Percentiles rank a stretch among this genome's conserved stretches.
Conservation (phyloP, 2,797 vertebrate species). For the Yasuhikotakia modesta region DNA sequence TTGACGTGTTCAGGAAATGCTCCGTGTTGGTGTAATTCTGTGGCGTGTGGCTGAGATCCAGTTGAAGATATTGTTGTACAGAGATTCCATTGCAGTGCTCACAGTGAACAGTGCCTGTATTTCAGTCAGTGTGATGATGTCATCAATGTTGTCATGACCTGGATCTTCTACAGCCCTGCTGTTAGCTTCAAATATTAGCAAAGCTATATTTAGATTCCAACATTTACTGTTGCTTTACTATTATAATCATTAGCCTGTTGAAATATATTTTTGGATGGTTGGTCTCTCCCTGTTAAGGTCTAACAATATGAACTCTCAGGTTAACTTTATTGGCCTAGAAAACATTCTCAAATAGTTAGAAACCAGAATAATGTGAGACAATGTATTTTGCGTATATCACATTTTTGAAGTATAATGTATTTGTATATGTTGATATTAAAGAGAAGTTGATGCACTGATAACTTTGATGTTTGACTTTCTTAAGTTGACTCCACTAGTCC, state of each 20-base stretch:
- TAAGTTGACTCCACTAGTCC: not conserved
- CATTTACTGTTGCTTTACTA: slow-evolving; percentile 49
- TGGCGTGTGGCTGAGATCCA: slow-evolving; percentile 60
- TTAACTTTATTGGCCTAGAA: slow-evolving; percentile 74
- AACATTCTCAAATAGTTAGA: slow-evolving; percentile 72
- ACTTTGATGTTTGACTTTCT: slow-evolving; percentile 11
- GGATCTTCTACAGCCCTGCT: slow-evolving; percentile 32
- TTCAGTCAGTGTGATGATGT: slow-evolving; percentile 59
- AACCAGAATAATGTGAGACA: slow-evolving; percentile 74
- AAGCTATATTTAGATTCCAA: slow-evolving; percentile 48
- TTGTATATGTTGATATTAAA: slow-evolving; percentile 79
- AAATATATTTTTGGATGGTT: slow-evolving; percentile 46
- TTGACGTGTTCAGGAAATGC: slow-evolving; percentile 62
- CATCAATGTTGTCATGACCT: slow-evolving; percentile 48
- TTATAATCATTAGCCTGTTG: slow-evolving; percentile 22
- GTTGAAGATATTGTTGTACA: slow-evolving; percentile 64
- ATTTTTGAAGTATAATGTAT: slow-evolving; percentile 73
- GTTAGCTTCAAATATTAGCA: slow-evolving; percentile 37
- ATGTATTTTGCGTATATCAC: slow-evolving; percentile 74
- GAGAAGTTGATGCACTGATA: slow-evolving; percentile 52
- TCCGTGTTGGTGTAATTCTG: slow-evolving; percentile 63
- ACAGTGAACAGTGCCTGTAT: slow-evolving; percentile 65
- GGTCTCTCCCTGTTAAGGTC: slow-evolving; percentile 57
- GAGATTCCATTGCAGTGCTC: slow-evolving; percentile 62
- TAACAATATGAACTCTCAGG: slow-evolving; percentile 78